phyloP scores from a whole-genome alignment of 2,113 vertebrate genomes.

The Fukomys damarensis region DNA sequence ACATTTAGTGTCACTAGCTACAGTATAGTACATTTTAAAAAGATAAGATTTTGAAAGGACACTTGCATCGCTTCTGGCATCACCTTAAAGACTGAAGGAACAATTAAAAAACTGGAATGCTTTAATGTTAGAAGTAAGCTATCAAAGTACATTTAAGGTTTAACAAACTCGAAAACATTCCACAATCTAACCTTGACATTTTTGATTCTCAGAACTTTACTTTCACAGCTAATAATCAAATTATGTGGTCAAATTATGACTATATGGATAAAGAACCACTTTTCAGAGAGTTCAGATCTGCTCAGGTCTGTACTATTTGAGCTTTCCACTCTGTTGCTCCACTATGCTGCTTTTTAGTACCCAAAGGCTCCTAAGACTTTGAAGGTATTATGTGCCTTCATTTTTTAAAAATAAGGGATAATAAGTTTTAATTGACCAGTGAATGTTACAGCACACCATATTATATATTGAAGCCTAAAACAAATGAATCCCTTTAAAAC shows the following conservation, averaged over 20 bases:
- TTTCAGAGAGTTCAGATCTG: neutral
- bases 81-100: neutral
- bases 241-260: neutral
- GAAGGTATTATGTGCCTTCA: neutral
- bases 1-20: slow-evolving; percentile 20
- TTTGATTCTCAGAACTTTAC: neutral
- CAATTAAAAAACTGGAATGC: neutral
- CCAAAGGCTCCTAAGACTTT: neutral
- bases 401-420: neutral
- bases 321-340: neutral
- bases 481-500: neutral
- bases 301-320: neutral
- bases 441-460: neutral
- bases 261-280: neutral
- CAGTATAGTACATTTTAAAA: slow-evolving; percentile 38
- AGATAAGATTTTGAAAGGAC: neutral
- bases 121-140: slow-evolving; percentile 44
- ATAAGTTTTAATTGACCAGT: neutral
- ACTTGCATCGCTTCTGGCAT: neutral
- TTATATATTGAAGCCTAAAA: neutral
- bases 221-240: slow-evolving; percentile 7
- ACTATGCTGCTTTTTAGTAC: neutral
- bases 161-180: neutral
- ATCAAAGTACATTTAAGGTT: slow-evolving; percentile 12
- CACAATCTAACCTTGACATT: neutral